A percentile compares a stretch with the other conserved stretches of the same genome.
phyloP scores from a whole-genome alignment of 1,140 invertebrate genomes.

The Drosophila biarmipes region DNA sequence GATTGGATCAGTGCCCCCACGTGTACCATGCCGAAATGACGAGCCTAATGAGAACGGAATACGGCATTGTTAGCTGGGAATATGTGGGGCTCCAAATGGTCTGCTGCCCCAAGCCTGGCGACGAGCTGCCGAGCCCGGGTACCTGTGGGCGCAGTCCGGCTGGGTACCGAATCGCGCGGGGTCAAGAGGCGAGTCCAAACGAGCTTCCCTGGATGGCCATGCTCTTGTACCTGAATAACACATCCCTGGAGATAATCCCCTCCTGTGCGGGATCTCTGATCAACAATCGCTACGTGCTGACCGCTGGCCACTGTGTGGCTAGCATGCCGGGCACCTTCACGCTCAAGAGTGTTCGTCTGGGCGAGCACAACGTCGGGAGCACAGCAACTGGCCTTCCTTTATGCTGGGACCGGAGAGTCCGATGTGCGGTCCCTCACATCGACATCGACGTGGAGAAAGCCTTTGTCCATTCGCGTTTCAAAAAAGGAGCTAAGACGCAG shows the following conservation, averaged over 20 bases:
- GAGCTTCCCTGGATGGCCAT: not conserved
- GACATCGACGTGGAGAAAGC: slow-evolving; percentile 86
- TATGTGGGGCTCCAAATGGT: slow-evolving; percentile 65
- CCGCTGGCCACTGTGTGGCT: slow-evolving; percentile 86
- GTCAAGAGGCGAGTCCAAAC: not conserved
- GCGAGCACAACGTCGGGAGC: slow-evolving; percentile 65
- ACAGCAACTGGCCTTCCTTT: slow-evolving; percentile 42
- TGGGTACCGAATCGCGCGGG: not conserved
- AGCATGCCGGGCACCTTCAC: slow-evolving; percentile 70
- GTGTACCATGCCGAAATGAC: not conserved
- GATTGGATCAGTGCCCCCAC: not conserved
- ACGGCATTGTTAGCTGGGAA: slow-evolving; percentile 6
- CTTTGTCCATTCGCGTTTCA: slow-evolving; percentile 86
- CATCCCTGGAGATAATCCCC: not conserved
- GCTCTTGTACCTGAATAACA: not conserved
- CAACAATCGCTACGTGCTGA: slow-evolving; percentile 85
- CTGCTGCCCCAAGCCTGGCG: not conserved
- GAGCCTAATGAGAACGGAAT: not conserved
- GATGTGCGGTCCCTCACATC: slow-evolving; percentile 79
- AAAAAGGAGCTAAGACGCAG: rapidly evolving
- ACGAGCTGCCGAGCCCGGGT: not conserved
- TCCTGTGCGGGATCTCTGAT: slow-evolving; percentile 38
- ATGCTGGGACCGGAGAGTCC: slow-evolving; percentile 39
- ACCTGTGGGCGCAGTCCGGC: not conserved
- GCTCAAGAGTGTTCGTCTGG: slow-evolving; percentile 70